phyloP scores from a whole-genome alignment of 2,113 vertebrate species.

The Phalacrocorax carbo region DNA sequence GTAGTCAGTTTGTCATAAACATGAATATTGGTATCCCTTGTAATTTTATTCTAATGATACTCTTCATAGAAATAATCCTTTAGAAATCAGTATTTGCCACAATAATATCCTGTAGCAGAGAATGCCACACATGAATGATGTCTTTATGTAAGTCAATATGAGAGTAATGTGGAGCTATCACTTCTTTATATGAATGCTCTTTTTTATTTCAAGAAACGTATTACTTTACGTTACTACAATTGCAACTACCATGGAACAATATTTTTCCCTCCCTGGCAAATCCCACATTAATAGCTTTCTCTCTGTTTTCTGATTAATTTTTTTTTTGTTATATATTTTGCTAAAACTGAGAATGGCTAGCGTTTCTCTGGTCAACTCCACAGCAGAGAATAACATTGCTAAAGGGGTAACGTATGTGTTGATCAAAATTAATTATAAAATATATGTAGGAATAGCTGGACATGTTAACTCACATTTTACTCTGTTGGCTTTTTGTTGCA shows the following conservation, averaged over 20 bases:
- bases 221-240: background rate
- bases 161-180: background rate
- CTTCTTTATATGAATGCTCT: background rate
- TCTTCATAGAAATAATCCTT: background rate
- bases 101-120: background rate
- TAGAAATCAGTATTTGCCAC: background rate
- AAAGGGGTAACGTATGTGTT: background rate
- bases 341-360: background rate
- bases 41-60: background rate
- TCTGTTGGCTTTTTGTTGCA: background rate
- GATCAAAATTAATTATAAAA: background rate
- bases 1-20: background rate
- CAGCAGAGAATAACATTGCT: accelerated
- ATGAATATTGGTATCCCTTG: background rate
- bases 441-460: background rate
- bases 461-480: accelerated
- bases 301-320: background rate
- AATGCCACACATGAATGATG: background rate
- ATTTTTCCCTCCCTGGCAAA: background rate
- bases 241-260: background rate
- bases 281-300: background rate
- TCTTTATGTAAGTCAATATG: background rate
- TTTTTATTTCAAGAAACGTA: background rate
- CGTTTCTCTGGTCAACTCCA: background rate
- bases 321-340: background rate